Evolutionary conservation across 1,140 invertebrate species (phyloP), one percentile per base, ranked within the genome.

Genomic region (Lasaia peninsularis): DNA sequence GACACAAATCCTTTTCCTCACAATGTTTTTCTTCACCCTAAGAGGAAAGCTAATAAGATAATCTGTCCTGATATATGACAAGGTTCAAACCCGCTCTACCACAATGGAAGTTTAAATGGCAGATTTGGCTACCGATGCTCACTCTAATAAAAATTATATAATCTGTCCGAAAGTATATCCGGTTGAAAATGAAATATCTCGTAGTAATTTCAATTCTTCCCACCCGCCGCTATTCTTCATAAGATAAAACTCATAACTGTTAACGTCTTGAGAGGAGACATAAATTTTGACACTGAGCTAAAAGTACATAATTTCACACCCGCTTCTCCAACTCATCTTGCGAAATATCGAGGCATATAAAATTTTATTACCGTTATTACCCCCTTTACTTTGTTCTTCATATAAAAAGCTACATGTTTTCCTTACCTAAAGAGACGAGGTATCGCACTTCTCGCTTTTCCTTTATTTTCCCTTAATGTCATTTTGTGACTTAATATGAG

Each of bases 301-400:
- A 63, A 67, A 63, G 72, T 72, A 82, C 75, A 86, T 83, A 81
- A 88, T 83, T 83, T 88, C 71, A 81, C 79, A 84, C 76, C 80
- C 77, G 75, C 80, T 71, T 44, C 40, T 44, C 75, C 76, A 73
- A 75, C 85, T 88, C 85, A 85, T 88, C 80, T 78, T 77, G 80
- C 69, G 73, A 86, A 84, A 88, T 86, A 86, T 86, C 84, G 81
- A 82, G 80, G 75, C 74, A 69, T 77, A 83, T 86, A 82, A 86
- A 86, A 86, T 88, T 85, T 88, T 88, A 86, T 86, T 86, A 85
- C 70, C 58, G 63, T 56, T 77, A 72, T 83, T 79, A 83, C 78
- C 78, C 69, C 74, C 74, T 44, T 77, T 73, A 73, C 71, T 62
- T 64, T 77, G 68, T 71, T 78, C 76, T 69, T 67, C 70, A 63